phyloP scores from a whole-genome alignment of 1,140 invertebrate species.

The Cydia strobilella region DNA sequence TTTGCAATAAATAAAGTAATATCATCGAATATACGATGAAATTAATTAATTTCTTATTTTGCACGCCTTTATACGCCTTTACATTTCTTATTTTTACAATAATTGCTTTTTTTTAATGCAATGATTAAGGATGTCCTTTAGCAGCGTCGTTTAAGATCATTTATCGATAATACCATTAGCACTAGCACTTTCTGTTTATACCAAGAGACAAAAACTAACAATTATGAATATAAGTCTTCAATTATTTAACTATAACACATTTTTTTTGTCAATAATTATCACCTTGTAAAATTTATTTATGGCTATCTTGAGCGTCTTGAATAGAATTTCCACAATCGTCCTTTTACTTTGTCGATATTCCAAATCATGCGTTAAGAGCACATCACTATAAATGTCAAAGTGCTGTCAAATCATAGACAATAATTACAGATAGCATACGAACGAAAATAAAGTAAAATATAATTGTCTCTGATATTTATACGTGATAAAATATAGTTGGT shows the following conservation, averaged over 20 bases:
- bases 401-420: slow-evolving; percentile 3
- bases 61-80: no score
- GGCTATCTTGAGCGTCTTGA: no score
- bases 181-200: background rate
- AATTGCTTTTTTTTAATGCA: background rate
- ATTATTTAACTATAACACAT: background rate
- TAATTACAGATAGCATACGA: background rate
- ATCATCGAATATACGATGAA: background rate
- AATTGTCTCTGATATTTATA: background rate
- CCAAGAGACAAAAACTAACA: background rate
- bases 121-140: background rate
- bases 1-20: background rate
- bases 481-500: background rate
- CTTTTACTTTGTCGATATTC: background rate
- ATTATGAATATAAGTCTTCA: background rate
- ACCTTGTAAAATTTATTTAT: no score
- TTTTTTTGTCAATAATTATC: no score
- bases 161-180: background rate
- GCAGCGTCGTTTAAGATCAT: background rate
- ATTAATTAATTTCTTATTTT: background rate
- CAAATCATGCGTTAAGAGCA: background rate
- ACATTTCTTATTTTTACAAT: no score
- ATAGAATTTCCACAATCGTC: background rate
- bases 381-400: slow-evolving; percentile 10
- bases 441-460: background rate